A percentile compares a stretch with the other conserved stretches of the same genome.
These are phyloP conservation scores for Umimayanthus chanpuru DNA, from an alignment of 92 coral and sea anemone species.

Conservation along the genomic window DNA sequence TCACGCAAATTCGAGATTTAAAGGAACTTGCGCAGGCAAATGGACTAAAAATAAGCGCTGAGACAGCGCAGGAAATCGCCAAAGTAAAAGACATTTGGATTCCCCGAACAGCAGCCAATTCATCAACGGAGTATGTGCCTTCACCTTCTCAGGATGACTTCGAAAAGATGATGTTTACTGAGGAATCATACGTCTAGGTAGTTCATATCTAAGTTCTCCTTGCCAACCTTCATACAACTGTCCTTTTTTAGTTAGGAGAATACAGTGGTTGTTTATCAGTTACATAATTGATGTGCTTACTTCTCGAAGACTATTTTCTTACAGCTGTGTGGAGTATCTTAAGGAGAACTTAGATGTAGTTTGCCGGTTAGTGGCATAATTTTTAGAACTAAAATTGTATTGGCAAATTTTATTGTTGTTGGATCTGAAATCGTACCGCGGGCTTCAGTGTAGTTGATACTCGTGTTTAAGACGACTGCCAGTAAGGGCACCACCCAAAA, in stretches of 20 bases:
- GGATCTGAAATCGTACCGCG: not conserved
- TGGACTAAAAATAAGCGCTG: conserved; percentile 88
- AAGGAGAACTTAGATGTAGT: conserved; percentile 32
- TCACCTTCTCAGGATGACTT: conserved; percentile 91
- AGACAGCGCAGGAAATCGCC: conserved; percentile 88
- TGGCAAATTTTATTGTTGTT: not conserved
- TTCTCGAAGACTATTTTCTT: not conserved
- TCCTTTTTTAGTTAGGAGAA: not conserved
- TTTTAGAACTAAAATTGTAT: not conserved
- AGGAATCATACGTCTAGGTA: conserved; percentile 93
- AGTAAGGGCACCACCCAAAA: not conserved
- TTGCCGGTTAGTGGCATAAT: not conserved
- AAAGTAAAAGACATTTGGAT: conserved; percentile 73
- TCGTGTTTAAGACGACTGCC: not conserved
- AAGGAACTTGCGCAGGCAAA: conserved; percentile 94
- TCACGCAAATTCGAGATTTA: conserved; percentile 89
- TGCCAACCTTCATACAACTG: not conserved
- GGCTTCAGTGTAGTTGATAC: not conserved
- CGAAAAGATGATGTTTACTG: conserved; percentile 93
- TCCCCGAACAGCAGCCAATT: conserved; percentile 32
- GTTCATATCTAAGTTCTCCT: conserved; percentile 32
- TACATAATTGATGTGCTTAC: not conserved
- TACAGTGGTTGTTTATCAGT: not conserved
- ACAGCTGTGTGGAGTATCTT: not conserved
- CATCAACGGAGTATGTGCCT: conserved; percentile 46